Percentiles rank a stretch among this genome's conserved stretches.
Evolutionary conservation across 2,797 vertebrate genomes (phyloP).

Genomic region (Masticophis lateralis): DNA sequence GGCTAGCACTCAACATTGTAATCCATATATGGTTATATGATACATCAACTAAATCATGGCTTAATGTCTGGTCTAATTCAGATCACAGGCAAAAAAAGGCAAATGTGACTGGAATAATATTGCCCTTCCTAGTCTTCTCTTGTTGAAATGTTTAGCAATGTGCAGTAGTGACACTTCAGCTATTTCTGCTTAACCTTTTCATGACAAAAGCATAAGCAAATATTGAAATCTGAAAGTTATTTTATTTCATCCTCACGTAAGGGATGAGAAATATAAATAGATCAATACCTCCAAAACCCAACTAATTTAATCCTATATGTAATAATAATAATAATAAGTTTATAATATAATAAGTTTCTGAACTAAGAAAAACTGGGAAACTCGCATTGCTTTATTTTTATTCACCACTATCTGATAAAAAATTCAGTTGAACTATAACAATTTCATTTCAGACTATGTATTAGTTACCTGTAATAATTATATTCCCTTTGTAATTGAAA

Average conservation of each 20-base stretch:
- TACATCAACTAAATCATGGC: neutral
- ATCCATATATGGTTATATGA: neutral
- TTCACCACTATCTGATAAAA: neutral
- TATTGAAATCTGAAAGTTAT: neutral
- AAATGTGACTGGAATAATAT: neutral
- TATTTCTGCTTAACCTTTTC: neutral
- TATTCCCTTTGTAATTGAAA: slow-evolving; percentile 92
- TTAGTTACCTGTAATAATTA: slow-evolving; percentile 88
- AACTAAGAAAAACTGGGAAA: neutral
- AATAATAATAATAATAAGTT: no score
- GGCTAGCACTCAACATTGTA: neutral
- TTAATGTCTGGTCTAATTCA: neutral
- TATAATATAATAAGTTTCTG: neutral
- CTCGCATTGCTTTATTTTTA: neutral
- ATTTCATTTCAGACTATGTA: neutral
- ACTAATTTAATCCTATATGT: neutral
- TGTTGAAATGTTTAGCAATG: neutral
- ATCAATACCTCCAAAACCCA: neutral
- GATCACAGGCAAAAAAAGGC: neutral
- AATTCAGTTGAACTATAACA: neutral
- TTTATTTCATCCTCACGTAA: neutral
- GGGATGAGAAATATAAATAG: neutral
- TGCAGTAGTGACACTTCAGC: neutral
- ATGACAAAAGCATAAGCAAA: neutral
- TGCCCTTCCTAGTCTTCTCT: neutral